Evolutionary conservation across 2,797 vertebrate genomes (phyloP), one percentile per base, ranked within the genome.

Genomic region (Morus bassanus): DNA sequence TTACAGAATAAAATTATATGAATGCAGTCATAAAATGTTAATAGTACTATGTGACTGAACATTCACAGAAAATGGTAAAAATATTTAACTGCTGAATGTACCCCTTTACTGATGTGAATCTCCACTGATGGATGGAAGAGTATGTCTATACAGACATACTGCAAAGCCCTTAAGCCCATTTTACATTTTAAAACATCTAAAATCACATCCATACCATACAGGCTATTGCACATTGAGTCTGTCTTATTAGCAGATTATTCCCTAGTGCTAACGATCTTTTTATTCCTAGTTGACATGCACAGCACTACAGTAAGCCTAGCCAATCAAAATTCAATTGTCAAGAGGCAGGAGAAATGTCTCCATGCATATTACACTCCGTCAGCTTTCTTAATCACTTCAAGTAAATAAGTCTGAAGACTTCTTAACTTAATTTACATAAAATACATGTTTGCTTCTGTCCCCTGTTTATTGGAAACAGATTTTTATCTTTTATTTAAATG

Each of bases 271-370:
- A 68, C 39, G 89, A 60, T 85, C 10, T 54, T 95, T 94, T 97
- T 93, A 69, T 76, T 93, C 75, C 81, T 82, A 54, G 50, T 4
- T 87, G 74, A 73, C 54, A 82, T 69, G 28, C 67, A 85, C 17
- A 73, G 15, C 24, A 57, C 45, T 76, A 65, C 70, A 68, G 35
- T 82, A 92, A 92, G 67, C 75, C 45, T 70, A 85, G 16, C 60
- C 89, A 88, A 89, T 89, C 43, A 93, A 87, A 94, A 94, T 76
- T 91, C 77, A 82, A 15, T 85, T 91, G 91, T 94, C 75, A 89
- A 68, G 59, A 87, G 70, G 43, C 74, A 73, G 54, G 15, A 91
- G 51, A 91, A 95, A 79, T 61, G 14, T 73, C 63, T 89, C 57
- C 37, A 57, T 83, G 59, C 50, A 59, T 88, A 88, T 89, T 93